These are phyloP conservation scores for Campoletis raptor DNA, from an alignment of 2,888 invertebrate genomes.

Conservation along the genomic window DNA sequence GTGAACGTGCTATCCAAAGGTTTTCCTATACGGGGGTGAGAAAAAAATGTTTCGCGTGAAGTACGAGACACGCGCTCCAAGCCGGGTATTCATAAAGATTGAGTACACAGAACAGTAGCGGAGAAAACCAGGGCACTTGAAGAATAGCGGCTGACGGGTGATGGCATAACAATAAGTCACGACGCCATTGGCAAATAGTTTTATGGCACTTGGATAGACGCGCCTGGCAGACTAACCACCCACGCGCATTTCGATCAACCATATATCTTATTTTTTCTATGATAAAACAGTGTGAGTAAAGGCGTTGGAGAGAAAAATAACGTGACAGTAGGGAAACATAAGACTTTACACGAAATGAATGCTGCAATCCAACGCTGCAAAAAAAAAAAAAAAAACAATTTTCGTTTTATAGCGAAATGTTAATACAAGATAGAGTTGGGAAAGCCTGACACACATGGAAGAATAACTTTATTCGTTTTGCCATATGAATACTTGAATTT, in stretches of 20 bases:
- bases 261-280: constrained; percentile 52
- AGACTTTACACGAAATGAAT: not conserved
- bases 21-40: constrained; percentile 54
- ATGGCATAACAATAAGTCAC: constrained; percentile 70
- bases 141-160: constrained; percentile 67
- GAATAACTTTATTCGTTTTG: not conserved
- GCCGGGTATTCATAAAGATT: constrained; percentile 37
- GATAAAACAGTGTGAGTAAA: constrained; percentile 46
- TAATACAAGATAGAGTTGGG: not conserved
- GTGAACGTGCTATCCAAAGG: constrained; percentile 64
- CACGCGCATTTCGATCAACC: constrained; percentile 46
- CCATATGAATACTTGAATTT: not conserved
- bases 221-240: constrained; percentile 45
- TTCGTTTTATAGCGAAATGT: not conserved
- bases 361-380: not conserved
- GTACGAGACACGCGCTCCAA: constrained; percentile 44
- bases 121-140: constrained; percentile 57
- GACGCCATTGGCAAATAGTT: constrained; percentile 68
- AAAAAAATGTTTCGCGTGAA: constrained; percentile 59
- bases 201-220: constrained; percentile 59
- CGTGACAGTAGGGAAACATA: not conserved
- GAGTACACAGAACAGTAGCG: constrained; percentile 24
- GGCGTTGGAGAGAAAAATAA: not conserved
- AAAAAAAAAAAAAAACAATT: not conserved
- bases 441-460: not conserved